These are phyloP conservation scores for Etheostoma cragini DNA, from an alignment of 2,113 vertebrate genomes.

Conservation along the genomic window DNA sequence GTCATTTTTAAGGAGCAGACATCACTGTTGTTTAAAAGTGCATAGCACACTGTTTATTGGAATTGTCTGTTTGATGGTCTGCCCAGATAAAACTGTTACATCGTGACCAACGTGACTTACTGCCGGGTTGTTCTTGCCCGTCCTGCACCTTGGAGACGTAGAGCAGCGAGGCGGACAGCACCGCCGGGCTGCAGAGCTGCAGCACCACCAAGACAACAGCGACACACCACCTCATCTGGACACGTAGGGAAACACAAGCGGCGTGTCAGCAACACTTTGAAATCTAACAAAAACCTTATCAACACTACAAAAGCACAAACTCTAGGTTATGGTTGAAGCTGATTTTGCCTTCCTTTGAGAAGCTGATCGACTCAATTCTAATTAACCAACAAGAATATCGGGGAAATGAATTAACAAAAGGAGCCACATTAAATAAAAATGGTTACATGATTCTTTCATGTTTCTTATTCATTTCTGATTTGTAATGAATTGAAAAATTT, in stretches of 20 bases:
- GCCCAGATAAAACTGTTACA: neutral
- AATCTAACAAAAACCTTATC: neutral
- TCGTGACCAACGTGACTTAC: conserved; percentile 52
- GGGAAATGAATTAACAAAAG: neutral
- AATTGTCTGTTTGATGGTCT: neutral
- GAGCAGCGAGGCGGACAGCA: conserved; percentile 50
- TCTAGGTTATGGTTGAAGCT: neutral
- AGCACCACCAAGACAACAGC: conserved; percentile 52
- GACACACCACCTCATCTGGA: conserved; percentile 72
- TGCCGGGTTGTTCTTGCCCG: conserved; percentile 16
- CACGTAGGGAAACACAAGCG: neutral
- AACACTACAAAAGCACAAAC: neutral
- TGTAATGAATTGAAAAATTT: neutral
- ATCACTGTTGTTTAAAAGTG: neutral
- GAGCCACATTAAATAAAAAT: neutral
- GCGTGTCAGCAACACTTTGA: neutral
- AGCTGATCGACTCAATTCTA: no score
- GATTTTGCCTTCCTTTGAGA: neutral
- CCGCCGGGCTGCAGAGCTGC: conserved; percentile 54
- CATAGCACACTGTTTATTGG: neutral
- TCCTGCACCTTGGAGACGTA: conserved; percentile 33
- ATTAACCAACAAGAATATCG: neutral
- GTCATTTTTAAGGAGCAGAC: no score
- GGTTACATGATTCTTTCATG: no score
- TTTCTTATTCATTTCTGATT: neutral